Base-by-base conservation (phyloP, 2,888 invertebrate species). In the Trypoxylon attenuatum region DNA sequence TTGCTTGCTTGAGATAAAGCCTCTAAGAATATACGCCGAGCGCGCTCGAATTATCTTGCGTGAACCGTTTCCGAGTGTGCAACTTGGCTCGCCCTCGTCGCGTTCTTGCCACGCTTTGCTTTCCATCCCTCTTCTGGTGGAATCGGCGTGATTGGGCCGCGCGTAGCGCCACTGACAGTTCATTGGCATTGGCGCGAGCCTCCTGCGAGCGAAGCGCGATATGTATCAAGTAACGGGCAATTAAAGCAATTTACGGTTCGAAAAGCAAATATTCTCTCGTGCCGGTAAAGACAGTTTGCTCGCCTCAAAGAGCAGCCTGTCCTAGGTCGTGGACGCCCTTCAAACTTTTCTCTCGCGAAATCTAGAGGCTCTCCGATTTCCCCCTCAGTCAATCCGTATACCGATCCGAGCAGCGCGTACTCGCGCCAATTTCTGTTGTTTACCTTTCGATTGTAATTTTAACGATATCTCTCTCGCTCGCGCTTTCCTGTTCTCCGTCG, bases 221-320 rank as follows among this genome's bases (percentile, higher is more conserved):
- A 65, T 75, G 8, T 25, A 74, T 61, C 62, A 65, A 64, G 67
- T 59, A 75, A 72, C 69, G 72, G 51, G 46, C 71, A 73, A 73
- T 73, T 73, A 73, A 71, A 68, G 62, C 72, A 74, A 75, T 75
- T 72, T 72, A 72, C 67, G 69, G n/a, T 69, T 61, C 74, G 72
- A 64, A 74, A 64, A 61, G 55, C 54, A 42, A 64, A 71, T 74
- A 60, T 51, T 49, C 68, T 63, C 50, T n/a, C n/a, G n/a, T 16
- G 57, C 45, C 25, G 43, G 57, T 25, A 46, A 33, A 60, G n/a
- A 33, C 10, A 6, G 51, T 21, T 29, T 52, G 38, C 16, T 29
- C 58, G 33, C 59, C 25, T 43, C 47, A 49, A 58, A 56, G 39
- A 58, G 21, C 71, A 61, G 64, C 29, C 51, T 68, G 61, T 45